A percentile compares a stretch with the other conserved stretches of the same genome.
These are phyloP conservation scores for Harpagifer antarcticus DNA, from an alignment of 2,797 vertebrate genomes.

Conservation along the genomic window DNA sequence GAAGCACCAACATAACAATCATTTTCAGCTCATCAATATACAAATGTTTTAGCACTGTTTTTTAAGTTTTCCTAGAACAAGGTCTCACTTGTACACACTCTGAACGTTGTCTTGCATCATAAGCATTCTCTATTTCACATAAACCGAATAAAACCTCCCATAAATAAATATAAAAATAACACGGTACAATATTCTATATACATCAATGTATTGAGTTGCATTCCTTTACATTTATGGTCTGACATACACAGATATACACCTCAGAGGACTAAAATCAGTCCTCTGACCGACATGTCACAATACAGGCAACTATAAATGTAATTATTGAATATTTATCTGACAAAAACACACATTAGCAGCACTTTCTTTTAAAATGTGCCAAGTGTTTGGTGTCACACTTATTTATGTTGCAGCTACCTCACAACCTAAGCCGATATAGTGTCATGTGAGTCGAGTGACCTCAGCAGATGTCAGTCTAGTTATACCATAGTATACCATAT, in stretches of 20 bases:
- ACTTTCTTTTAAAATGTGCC: no score
- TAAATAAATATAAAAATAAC: neutral
- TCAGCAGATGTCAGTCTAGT: neutral
- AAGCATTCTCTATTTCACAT: neutral
- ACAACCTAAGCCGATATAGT: neutral
- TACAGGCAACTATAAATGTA: neutral
- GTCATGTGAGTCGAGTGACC: neutral
- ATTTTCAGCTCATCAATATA: neutral
- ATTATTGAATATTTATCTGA: neutral
- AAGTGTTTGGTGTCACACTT: neutral
- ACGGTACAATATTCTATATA: neutral
- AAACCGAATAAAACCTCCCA: neutral
- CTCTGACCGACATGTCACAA: neutral
- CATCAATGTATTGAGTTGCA: neutral
- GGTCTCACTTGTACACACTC: neutral
- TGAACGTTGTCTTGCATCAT: neutral
- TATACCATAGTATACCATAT: neutral
- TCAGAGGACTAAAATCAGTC: neutral
- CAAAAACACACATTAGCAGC: no score
- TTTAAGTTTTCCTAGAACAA: neutral
- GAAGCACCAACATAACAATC: neutral
- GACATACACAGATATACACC: neutral
- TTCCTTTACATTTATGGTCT: neutral
- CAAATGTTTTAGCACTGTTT: rapidly evolving
- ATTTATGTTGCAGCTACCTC: neutral